Evolutionary conservation across 2,113 vertebrate species (phyloP).

Genomic region (Archilochus colubris): DNA sequence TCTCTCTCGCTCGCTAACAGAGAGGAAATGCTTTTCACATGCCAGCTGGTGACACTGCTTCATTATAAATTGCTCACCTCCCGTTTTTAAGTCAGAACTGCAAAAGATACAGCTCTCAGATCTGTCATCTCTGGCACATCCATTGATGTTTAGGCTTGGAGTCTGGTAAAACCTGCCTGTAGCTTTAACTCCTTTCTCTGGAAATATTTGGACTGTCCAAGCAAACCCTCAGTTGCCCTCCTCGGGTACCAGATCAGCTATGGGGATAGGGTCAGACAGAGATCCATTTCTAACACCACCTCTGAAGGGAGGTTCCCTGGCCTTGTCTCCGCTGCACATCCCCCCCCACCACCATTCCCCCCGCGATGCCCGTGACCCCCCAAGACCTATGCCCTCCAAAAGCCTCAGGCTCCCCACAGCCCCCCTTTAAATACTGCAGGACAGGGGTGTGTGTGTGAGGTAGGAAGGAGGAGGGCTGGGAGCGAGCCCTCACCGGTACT

Average conservation of each 20-base stretch:
- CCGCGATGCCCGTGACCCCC: neutral
- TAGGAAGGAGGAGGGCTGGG: neutral
- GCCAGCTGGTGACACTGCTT: slow-evolving; percentile 70
- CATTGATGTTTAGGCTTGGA: neutral
- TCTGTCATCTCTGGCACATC: neutral
- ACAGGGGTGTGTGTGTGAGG: fast-evolving
- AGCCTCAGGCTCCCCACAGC: neutral
- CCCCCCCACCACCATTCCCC: neutral
- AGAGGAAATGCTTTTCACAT: slow-evolving; percentile 51
- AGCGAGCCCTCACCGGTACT: neutral
- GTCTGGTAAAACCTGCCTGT: neutral
- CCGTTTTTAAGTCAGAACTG: neutral
- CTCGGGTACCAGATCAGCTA: neutral
- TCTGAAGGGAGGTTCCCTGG: neutral
- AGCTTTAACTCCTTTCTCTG: neutral
- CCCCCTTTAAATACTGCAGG: neutral
- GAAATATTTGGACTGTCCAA: neutral
- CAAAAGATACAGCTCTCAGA: neutral
- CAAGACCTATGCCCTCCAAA: fast-evolving
- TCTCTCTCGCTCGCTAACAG: neutral
- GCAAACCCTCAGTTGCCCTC: neutral
- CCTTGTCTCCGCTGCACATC: neutral
- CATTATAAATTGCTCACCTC: slow-evolving; percentile 50
- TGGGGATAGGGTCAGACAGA: neutral
- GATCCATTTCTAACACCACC: fast-evolving